Evolutionary conservation across 2,113 vertebrate genomes (phyloP).

Genomic region (Pygoscelis antarcticus): DNA sequence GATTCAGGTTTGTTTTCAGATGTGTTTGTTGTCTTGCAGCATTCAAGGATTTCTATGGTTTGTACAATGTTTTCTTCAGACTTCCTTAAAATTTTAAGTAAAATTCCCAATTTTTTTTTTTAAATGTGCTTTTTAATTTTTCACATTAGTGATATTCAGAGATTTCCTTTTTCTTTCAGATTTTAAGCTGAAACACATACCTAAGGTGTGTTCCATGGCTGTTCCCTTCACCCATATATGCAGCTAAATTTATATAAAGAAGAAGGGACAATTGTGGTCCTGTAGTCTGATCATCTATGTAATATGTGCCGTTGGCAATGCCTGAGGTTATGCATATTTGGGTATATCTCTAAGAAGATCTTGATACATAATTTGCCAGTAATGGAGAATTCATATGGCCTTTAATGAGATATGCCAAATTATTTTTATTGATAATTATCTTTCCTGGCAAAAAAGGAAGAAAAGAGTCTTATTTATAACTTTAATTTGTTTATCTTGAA

Average conservation of each 20-base stretch:
- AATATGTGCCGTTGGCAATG: not conserved
- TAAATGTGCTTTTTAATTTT: not conserved
- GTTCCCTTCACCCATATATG: not conserved
- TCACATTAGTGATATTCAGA: not conserved
- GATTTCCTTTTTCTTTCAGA: not conserved
- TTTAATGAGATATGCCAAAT: not conserved
- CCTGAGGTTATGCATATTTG: not conserved
- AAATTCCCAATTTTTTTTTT: not conserved
- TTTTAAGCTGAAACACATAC: not conserved
- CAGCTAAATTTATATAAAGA: not conserved
- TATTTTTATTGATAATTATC: not conserved
- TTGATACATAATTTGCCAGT: not conserved
- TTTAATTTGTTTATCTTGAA: not conserved
- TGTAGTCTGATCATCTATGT: not conserved
- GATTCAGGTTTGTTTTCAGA: not conserved
- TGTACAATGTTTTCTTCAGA: not conserved
- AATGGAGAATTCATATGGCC: not conserved
- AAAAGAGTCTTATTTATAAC: not conserved
- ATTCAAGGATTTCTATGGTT: not conserved
- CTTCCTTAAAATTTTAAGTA: not conserved
- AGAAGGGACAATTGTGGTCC: not conserved
- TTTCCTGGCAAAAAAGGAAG: not conserved
- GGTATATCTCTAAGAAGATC: not conserved
- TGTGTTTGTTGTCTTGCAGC: not conserved
- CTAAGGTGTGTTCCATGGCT: not conserved